These are phyloP conservation scores for Nowickia ferox DNA, from an alignment of 2,888 invertebrate genomes.

Conservation along the genomic window DNA sequence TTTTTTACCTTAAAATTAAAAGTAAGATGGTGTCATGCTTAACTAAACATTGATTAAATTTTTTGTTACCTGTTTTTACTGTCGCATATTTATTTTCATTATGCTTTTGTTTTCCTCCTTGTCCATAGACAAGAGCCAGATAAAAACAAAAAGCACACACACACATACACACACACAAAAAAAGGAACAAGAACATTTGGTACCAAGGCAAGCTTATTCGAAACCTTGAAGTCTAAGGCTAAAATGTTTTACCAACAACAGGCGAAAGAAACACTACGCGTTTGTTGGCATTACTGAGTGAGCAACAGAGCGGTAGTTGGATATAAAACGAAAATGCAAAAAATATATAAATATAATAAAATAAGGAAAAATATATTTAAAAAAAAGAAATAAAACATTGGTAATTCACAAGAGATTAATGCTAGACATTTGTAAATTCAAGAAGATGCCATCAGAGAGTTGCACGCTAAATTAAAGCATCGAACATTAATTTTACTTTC, in stretches of 20 bases:
- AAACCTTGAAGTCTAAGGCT: constrained; percentile 28
- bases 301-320: neutral
- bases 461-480: constrained; percentile 67
- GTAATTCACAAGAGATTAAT: constrained; percentile 68
- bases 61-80: constrained; percentile 75
- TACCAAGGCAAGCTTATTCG: constrained; percentile 35
- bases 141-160: neutral
- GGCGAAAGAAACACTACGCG: constrained; percentile 21
- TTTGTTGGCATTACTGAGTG: constrained; percentile 2
- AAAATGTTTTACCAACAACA: constrained; percentile 43
- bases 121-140: constrained; percentile 17
- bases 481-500: constrained; percentile 67
- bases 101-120: constrained; percentile 49
- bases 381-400: constrained; percentile 51
- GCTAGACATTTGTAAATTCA: constrained; percentile 68
- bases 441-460: constrained; percentile 66
- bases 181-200: constrained; percentile 40
- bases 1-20: constrained; percentile 41
- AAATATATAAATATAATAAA: constrained; percentile 25
- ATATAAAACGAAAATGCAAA: constrained; percentile 20
- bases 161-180: neutral
- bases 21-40: constrained; percentile 67
- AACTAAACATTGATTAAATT: constrained; percentile 74
- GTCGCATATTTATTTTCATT: constrained; percentile 75
- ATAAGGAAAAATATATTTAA: constrained; percentile 11